Evolutionary conservation across 2,888 invertebrate genomes (phyloP).

Genomic region (Drosophila heteroneura): DNA sequence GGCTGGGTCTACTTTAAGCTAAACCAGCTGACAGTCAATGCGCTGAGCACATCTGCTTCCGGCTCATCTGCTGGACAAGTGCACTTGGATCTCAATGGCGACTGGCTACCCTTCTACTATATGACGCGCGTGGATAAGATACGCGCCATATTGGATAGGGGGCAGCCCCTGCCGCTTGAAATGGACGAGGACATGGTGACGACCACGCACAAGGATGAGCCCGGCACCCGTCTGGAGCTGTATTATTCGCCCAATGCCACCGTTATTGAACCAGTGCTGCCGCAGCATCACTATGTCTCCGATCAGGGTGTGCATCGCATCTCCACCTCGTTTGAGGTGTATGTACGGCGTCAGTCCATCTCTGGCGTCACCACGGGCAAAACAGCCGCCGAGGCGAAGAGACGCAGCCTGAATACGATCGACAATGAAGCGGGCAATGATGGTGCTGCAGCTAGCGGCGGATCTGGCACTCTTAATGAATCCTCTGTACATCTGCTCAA

Average conservation of each 20-base stretch:
- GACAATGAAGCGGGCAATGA: constrained; percentile 43
- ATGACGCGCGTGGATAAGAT: constrained; percentile 85
- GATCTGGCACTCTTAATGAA: constrained; percentile 43
- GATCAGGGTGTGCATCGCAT: constrained; percentile 83
- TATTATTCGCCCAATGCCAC: constrained; percentile 84
- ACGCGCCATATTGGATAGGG: constrained; percentile 85
- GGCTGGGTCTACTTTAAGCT: constrained; percentile 85
- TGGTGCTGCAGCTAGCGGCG: constrained; percentile 7
- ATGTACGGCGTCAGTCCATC: constrained; percentile 84
- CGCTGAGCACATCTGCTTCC: constrained; percentile 50
- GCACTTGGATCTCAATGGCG: constrained; percentile 72
- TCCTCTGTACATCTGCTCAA: constrained; percentile 79
- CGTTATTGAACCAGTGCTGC: constrained; percentile 79
- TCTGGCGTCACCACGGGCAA: constrained; percentile 75
- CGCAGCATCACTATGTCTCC: constrained; percentile 81
- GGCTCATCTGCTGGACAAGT: constrained; percentile 44
- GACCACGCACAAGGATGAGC: constrained; percentile 84
- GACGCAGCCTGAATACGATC: constrained; percentile 49
- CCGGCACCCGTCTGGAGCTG: constrained; percentile 83
- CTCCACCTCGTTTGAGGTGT: constrained; percentile 85
- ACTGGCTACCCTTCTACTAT: constrained; percentile 85
- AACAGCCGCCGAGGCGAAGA: constrained; percentile 47
- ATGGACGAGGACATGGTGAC: constrained; percentile 75
- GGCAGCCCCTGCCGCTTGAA: constrained; percentile 84
- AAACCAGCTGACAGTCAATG: constrained; percentile 84